phyloP scores from a whole-genome alignment of 2,888 invertebrate genomes.

The Thysanoteuthis rhombus region DNA sequence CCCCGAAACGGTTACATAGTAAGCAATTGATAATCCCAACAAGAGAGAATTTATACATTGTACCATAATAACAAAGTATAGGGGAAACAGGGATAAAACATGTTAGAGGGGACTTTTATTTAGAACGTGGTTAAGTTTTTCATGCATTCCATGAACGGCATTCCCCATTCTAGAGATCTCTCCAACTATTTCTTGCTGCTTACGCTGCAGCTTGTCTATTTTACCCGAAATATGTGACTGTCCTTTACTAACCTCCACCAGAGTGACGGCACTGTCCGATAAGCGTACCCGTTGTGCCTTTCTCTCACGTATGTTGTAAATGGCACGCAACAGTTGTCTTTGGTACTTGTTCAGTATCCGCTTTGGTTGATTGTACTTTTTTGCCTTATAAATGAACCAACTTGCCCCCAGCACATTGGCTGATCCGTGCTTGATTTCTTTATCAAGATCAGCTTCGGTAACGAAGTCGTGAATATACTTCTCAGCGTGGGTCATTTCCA shows the following conservation, averaged over 20 bases:
- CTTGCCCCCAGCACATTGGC: slow-evolving; percentile 64
- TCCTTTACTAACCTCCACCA: slow-evolving; percentile 58
- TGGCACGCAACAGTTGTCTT: slow-evolving; percentile 61
- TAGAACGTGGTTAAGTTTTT: slow-evolving; percentile 1
- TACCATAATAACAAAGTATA: too few relatives aligned
- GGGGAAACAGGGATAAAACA: too few relatives aligned
- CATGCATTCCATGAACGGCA: background rate
- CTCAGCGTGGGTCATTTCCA: slow-evolving; percentile 65
- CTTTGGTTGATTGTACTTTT: slow-evolving; percentile 41
- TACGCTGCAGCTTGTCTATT: slow-evolving; percentile 41
- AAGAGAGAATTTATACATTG: too few relatives aligned
- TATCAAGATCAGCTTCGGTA: slow-evolving; percentile 64
- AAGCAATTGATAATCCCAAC: too few relatives aligned
- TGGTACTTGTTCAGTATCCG: slow-evolving; percentile 52
- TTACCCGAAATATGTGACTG: slow-evolving; percentile 47
- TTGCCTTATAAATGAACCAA: slow-evolving; percentile 62
- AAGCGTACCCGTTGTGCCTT: slow-evolving; percentile 62
- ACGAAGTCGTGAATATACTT: slow-evolving; percentile 68
- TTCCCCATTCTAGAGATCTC: slow-evolving; percentile 33
- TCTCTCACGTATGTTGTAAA: slow-evolving; percentile 64
- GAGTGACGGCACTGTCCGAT: slow-evolving; percentile 55
- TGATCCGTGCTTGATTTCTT: slow-evolving; percentile 60
- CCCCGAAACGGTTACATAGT: too few relatives aligned
- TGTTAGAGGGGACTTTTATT: slow-evolving; percentile 12
- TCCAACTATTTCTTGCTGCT: slow-evolving; percentile 49